Evolutionary conservation across 1,140 invertebrate species (phyloP).

Genomic region (Hyles euphorbiae): DNA sequence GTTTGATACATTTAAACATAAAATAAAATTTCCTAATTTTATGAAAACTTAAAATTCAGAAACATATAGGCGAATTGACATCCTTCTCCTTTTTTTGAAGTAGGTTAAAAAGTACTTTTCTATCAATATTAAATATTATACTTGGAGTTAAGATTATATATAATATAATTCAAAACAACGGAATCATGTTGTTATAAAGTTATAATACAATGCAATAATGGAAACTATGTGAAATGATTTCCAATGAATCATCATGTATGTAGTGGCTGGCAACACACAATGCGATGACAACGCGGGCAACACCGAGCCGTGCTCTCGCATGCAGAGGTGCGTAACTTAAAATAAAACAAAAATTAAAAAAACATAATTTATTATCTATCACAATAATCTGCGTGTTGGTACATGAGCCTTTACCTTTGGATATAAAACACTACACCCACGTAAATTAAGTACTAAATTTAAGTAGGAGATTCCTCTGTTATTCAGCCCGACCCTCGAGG

Average conservation of each 20-base stretch:
- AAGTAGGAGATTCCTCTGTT: slow-evolving; percentile 60
- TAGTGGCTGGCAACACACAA: slow-evolving; percentile 5
- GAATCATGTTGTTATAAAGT: too few relatives aligned
- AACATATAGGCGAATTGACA: too few relatives aligned
- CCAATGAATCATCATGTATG: slow-evolving; percentile 1
- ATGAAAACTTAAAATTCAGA: too few relatives aligned
- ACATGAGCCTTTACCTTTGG: slow-evolving; percentile 57
- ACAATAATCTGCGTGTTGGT: slow-evolving; percentile 47
- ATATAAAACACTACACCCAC: slow-evolving; percentile 42
- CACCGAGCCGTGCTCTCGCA: slow-evolving; percentile 36
- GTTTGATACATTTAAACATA: too few relatives aligned
- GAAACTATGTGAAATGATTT: neutral
- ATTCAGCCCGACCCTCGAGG: too few relatives aligned
- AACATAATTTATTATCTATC: slow-evolving; percentile 62
- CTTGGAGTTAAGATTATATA: too few relatives aligned
- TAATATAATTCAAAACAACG: too few relatives aligned
- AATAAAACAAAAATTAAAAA: slow-evolving; percentile 67
- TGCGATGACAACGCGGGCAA: slow-evolving; percentile 13
- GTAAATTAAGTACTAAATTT: slow-evolving; percentile 66
- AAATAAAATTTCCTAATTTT: too few relatives aligned
- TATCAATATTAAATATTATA: too few relatives aligned
- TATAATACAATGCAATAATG: too few relatives aligned
- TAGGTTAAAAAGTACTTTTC: too few relatives aligned
- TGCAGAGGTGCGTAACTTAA: slow-evolving; percentile 62
- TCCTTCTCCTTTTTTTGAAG: too few relatives aligned